Base-by-base conservation (phyloP, 2,888 invertebrate genomes). In the Xylocampa areola region DNA sequence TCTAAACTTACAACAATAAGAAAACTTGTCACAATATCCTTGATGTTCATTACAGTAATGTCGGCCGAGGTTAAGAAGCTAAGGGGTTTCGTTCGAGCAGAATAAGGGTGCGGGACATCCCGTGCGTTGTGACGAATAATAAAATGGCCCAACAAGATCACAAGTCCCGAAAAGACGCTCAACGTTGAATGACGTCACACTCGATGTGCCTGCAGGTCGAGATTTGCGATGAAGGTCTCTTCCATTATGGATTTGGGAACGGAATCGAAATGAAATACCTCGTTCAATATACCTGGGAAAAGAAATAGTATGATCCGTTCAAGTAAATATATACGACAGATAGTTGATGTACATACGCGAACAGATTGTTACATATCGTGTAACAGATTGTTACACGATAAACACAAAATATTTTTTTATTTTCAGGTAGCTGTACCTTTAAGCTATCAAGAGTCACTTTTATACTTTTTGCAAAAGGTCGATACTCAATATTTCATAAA, bases 401-500 rank as follows among this genome's bases (percentile, higher is more conserved):
- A n/a, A 32, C 2, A 5, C 2, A 6, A 39, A 23, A 10, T 17
- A 27, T 11, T 55, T 11, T 21, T 21, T 2, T 23, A n/a, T 21
- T 14, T 8, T 4, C 10, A 8, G 25, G 14, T 44, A 6, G 4
- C 19, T 14, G 23, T 40, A 29, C 10, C 19, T 13, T 21, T 5
- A 7, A 19, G 23, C 11, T 19, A 44, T n/a, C 23, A 27, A 41
- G 33, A 41, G 49, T 11, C 36, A 23, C 30, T 51, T 23, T 11
- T 73, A 50, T 41, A 52, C 40, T 68, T 59, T 68, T 63, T 57
- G 54, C 39, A 54, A 51, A 45, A 64, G 70, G 55, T 58, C 58
- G 73, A 66, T 64, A 64, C 65, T 71, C 58, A 76, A 68, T 73
- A 65, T 66, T 80, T 81, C 73, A 81, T 73, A 81, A 81, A 79